Base-by-base conservation (phyloP, 1,140 invertebrate genomes). In the Pararge aegeria region DNA sequence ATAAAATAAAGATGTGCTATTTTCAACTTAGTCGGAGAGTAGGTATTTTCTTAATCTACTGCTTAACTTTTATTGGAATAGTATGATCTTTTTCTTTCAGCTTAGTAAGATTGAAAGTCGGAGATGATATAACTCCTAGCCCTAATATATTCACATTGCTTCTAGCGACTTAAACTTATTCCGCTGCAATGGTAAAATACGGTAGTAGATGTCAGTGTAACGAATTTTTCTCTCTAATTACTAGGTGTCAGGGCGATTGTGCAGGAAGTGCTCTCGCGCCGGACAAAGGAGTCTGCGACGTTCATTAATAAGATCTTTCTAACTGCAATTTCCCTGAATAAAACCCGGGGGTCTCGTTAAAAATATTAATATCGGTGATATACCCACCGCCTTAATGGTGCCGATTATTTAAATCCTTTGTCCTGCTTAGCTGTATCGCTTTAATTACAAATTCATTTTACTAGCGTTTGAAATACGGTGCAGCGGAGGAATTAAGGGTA, bases 241-340 rank as follows among this genome's bases (percentile, higher is more conserved):
- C 86, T 86, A 53, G 75, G 86, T 87, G 83, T 89, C 83, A 86
- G 68, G 68, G 75, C 80, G 83, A 87, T 87, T 87, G 82, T 84
- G 78, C 74, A 83, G 81, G 81, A 83, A 86, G 82, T 81, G 80
- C 77, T 80, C 73, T 68, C 61, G 71, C 68, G 68, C 67, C 73
- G 78, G 73, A 85, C 82, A 85, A 89, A 87, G 78, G 74, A 73
- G 70, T 66, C 70, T 70, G 70, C 73, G 83, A 89, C 86, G 83
- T 87, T 89, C 82, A 89, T 89, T 89, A 89, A 89, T 89, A 89
- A 85, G 80, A 89, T 89, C 83, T 78, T 80, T 85, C 82, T 80
- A 80, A 87, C 80, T 86, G 79, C 81, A 87, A 85, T 89, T 80
- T 80, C 69, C 62, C 69, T 85, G 82, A 88, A 87, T 85, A 81